A percentile compares a stretch with the other conserved stretches of the same genome.
Evolutionary conservation across 2,113 vertebrate species (phyloP).

Genomic region (Chionis minor): DNA sequence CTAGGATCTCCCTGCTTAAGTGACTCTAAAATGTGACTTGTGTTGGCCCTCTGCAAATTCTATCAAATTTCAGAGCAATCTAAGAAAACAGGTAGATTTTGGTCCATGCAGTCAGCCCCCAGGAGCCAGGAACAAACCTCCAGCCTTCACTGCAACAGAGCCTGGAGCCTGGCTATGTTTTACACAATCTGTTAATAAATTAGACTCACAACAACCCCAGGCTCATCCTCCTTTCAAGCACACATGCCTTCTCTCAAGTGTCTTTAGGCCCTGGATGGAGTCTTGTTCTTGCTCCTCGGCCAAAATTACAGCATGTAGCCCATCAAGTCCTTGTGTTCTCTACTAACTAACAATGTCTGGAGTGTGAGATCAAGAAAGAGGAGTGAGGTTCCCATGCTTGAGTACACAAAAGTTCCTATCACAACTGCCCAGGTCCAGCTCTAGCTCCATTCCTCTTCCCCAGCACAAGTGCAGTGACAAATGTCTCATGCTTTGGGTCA

Average conservation of each 20-base stretch:
- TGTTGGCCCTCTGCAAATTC: background rate
- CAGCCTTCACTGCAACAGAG: background rate
- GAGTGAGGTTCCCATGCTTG: background rate
- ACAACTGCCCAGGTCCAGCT: background rate
- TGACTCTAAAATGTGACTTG: background rate
- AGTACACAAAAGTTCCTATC: background rate
- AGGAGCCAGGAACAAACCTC: background rate
- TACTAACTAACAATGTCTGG: background rate
- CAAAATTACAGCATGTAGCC: background rate
- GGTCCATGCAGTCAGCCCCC: background rate
- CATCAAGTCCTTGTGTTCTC: background rate
- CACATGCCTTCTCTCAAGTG: background rate
- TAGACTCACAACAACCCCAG: background rate
- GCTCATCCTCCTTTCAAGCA: background rate
- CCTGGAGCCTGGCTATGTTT: background rate
- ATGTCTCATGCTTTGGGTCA: background rate
- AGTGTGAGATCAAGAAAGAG: background rate
- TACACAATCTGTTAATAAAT: background rate
- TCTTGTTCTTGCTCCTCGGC: background rate
- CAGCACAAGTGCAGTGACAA: background rate
- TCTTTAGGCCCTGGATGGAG: background rate
- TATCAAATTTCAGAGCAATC: background rate
- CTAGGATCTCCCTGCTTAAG: background rate
- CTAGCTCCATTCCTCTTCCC: background rate
- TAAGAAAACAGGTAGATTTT: background rate